These are phyloP conservation scores for Troides helena DNA, from an alignment of 2,888 invertebrate genomes.

Conservation along the genomic window DNA sequence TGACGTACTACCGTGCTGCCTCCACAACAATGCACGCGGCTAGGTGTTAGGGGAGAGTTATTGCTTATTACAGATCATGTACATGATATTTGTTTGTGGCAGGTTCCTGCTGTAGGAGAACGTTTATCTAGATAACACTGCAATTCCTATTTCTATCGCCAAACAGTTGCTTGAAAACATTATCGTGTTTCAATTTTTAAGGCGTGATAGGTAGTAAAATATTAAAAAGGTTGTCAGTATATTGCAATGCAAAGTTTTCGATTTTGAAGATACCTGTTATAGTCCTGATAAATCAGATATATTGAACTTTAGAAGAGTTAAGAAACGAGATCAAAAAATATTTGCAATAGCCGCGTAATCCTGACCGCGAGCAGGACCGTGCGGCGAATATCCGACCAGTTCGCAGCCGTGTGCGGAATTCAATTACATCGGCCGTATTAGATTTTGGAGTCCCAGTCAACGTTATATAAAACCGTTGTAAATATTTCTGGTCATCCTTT, in stretches of 20 bases:
- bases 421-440: conserved; percentile 61
- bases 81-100: neutral
- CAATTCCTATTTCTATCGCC: too few species aligned
- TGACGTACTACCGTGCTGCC: conserved; percentile 40
- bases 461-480: conserved; percentile 29
- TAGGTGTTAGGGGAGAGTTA: conserved; percentile 21
- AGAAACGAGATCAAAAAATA: conserved; percentile 67
- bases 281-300: neutral
- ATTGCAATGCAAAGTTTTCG: too few species aligned
- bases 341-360: conserved; percentile 68
- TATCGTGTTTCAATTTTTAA: too few species aligned
- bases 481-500: conserved; percentile 37
- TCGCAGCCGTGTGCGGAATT: conserved; percentile 50
- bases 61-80: conserved; percentile 10
- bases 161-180: too few species aligned
- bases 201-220: too few species aligned
- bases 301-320: conserved; percentile 35
- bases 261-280: too few species aligned
- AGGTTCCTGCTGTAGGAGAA: neutral
- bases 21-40: conserved; percentile 40
- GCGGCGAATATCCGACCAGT: conserved; percentile 45
- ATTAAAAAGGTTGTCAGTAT: too few species aligned
- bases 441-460: conserved; percentile 47
- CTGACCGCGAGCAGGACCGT: conserved; percentile 62
- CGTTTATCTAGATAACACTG: neutral